Evolutionary conservation across 1,140 invertebrate species (phyloP), one percentile per base, ranked within the genome.

Genomic region (Penaeus indicus): DNA sequence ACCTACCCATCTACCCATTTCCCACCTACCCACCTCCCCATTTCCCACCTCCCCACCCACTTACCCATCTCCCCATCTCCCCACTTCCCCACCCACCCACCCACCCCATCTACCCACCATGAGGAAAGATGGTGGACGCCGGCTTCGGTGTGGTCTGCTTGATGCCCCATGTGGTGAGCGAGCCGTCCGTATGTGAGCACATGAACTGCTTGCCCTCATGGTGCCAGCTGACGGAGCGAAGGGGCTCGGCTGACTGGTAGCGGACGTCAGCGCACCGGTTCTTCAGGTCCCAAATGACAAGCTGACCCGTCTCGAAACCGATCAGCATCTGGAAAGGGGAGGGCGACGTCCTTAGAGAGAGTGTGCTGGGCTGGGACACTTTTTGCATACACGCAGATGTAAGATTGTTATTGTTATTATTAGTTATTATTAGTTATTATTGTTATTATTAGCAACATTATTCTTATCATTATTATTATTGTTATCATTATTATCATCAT

Each of bases 201-300:
- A 99, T 98, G 93, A 99, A 98, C 93, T 98, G 97, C 94, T 99
- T 98, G 86, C 98, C 99, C 93, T 99, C 98, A 93, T 98, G 95
- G 93, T 99, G 97, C 99, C 99, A 99, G 85, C 96, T 95, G 92
- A 98, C 95, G 85, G 97, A 97, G 92, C 96, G 95, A 82, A 99
- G 94, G 32, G 95, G 95, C 92, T 98, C 96, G 25, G 94, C 92
- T 8, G 95, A 95, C 93, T 97, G 95, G 93, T 95, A 97, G 92
- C 97, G 95, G 92, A 96, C 95, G 91, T 99, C 98, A 22, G 96
- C 97, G 84, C 92, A 93, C 92, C 96, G 96, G 85, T 94, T 95
- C 91, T 96, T 96, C 90, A 99, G 94, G 94, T 99, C 98, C 99
- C 99, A 99, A 85, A 99, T 94, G 32, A 98, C 97, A 10, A 90